These are phyloP conservation scores for Teleogryllus occipitalis DNA, from an alignment of 1,140 invertebrate species.

Conservation along the genomic window DNA sequence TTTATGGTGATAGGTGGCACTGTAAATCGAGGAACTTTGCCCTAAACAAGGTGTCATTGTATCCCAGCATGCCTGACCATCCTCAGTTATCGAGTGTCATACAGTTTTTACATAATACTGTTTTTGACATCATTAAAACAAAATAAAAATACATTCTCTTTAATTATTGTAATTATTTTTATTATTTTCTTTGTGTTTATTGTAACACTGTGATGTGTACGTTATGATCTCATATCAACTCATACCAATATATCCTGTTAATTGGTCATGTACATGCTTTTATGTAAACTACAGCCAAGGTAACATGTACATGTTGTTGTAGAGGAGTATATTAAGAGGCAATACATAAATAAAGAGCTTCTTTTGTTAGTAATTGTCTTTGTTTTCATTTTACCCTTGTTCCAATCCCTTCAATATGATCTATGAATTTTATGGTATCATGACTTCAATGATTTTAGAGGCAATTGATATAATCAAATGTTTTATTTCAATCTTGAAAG, in stretches of 20 bases:
- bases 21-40: not conserved
- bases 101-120: not conserved
- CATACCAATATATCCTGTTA: constrained; percentile 1
- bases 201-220: not conserved
- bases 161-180: not conserved
- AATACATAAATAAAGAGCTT: not conserved
- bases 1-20: not conserved
- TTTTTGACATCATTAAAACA: too few species aligned
- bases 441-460: too few species aligned
- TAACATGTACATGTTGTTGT: not conserved
- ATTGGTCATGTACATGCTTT: not conserved
- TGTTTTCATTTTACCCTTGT: not conserved
- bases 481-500: too few species aligned
- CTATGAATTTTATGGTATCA: too few species aligned
- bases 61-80: not conserved
- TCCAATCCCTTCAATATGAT: not conserved
- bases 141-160: not conserved
- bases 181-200: not conserved
- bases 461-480: too few species aligned
- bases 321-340: not conserved
- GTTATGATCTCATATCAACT: not conserved
- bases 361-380: not conserved
- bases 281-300: too few species aligned
- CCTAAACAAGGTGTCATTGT: not conserved
- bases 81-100: not conserved